Evolutionary conservation across 2,888 invertebrate species (phyloP), one percentile per base, ranked within the genome.

Genomic region (Yponomeuta plumbellus): DNA sequence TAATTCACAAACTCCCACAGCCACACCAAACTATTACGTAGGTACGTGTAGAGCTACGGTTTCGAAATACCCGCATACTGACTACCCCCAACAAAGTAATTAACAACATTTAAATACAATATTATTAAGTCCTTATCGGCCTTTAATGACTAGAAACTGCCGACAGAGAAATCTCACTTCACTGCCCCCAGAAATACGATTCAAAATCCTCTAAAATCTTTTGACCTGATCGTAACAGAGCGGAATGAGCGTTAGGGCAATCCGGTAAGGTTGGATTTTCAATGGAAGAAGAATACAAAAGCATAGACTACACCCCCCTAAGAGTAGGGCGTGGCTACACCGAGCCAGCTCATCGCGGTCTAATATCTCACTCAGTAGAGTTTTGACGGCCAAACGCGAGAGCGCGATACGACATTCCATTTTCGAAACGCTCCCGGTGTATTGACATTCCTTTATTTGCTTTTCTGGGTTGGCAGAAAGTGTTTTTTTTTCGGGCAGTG

Each of bases 341-440:
- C 44, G 22, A 64, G 44, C 64, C 44, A 44, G n/a, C 34, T 20
- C 23, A 34, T n/a, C 17, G 62, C 39, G 64, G 2, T 17, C 11
- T 40, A 64, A 20, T 17, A 20, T 39, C 17, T 23, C 71, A 73
- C 72, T 79, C 81, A 80, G 82, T 81, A 74, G 73, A 74, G 74
- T 76, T 73, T 78, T 70, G 74, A 74, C 78, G 75, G 71, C 75
- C 79, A 79, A 75, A 76, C 81, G 83, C 21, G 13, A 20, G 52
- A 39, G 40, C 21, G 11, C 52, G 52, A 10, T 8, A 23, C 44
- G 11, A 23, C 52, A 22, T 44, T 44, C 22, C 22, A 44, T 44
- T 64, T 52, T 23, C 44, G 11, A 52, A 21, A 44, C 11, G 8
- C 8, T 22, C 13, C 64, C 17, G 22, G 64, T 44, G 20, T 13